Evolutionary conservation across 64 coral and sea anemone genomes (phyloP).

Genomic region (Actinia tenebrosa): DNA sequence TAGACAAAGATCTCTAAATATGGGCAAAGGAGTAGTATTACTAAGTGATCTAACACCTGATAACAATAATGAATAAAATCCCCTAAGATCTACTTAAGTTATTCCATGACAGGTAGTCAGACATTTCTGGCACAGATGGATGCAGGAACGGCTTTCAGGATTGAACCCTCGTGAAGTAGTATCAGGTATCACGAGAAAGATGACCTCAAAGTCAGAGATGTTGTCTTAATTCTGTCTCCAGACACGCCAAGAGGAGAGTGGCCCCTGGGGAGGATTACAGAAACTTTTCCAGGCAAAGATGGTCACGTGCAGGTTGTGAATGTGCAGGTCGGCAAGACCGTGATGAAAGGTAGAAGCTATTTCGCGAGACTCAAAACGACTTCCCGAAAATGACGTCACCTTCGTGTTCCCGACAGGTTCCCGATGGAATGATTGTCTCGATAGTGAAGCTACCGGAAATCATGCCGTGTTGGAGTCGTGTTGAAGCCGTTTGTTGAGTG

Average conservation of each 20-base stretch:
- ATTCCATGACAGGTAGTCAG: not conserved
- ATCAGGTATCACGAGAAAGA: not conserved
- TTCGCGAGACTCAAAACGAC: too few species aligned
- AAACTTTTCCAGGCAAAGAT: constrained; percentile 2
- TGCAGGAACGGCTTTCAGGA: constrained; percentile 12
- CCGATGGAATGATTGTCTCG: too few species aligned
- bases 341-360: not conserved
- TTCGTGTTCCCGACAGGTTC: too few species aligned
- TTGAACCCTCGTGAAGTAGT: constrained; percentile 13
- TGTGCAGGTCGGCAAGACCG: constrained; percentile 27
- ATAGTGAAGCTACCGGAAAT: too few species aligned
- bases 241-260: constrained; percentile 14
- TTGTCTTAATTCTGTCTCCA: constrained; percentile 17
- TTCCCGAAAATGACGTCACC: too few species aligned
- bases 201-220: constrained; percentile 11
- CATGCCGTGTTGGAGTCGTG: too few species aligned
- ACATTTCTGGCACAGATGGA: constrained; percentile 18
- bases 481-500: too few species aligned
- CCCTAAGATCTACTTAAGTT: too few species aligned
- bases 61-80: too few species aligned
- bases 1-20: too few species aligned
- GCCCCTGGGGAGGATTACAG: constrained; percentile 14
- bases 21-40: too few species aligned
- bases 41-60: too few species aligned
- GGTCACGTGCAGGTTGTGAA: constrained; percentile 5